These are phyloP conservation scores for Galerucella calmariensis DNA, from an alignment of 2,888 invertebrate genomes.

Conservation along the genomic window DNA sequence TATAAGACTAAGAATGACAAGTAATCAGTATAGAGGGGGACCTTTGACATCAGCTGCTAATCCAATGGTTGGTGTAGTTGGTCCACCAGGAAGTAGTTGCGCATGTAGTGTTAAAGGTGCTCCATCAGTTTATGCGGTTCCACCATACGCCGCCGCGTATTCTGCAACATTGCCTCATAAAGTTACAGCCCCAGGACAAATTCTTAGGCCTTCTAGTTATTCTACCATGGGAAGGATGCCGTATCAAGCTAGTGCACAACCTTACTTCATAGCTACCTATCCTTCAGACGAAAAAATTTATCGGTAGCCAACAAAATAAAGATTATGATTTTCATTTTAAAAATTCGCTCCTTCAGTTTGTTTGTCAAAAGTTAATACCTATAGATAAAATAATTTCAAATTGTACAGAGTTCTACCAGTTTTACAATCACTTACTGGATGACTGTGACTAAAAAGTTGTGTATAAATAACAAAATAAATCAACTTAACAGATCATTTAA, in stretches of 20 bases:
- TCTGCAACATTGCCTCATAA: constrained; percentile 76
- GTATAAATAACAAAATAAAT: no score
- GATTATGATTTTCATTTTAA: no score
- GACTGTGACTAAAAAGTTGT: no score
- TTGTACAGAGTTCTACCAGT: no score
- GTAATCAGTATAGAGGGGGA: constrained; percentile 78
- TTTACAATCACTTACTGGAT: no score
- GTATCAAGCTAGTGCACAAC: constrained; percentile 65
- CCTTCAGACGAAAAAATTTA: constrained; percentile 75
- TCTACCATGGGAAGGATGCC: constrained; percentile 73
- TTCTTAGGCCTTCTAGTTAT: constrained; percentile 58
- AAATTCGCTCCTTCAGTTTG: no score
- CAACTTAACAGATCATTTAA: no score
- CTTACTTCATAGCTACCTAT: constrained; percentile 72
- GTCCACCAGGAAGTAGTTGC: constrained; percentile 68
- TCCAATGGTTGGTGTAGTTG: constrained; percentile 57
- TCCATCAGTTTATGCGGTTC: constrained; percentile 70
- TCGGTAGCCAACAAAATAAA: constrained; percentile 63
- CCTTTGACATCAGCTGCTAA: constrained; percentile 73
- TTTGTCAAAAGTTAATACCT: no score
- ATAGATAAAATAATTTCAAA: no score
- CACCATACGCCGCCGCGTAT: constrained; percentile 69
- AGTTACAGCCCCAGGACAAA: constrained; percentile 65
- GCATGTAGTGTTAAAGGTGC: constrained; percentile 66
- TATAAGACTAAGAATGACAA: constrained; percentile 71